Base-by-base conservation (phyloP, 2,888 invertebrate genomes). In the Balanococcus diminutus region DNA sequence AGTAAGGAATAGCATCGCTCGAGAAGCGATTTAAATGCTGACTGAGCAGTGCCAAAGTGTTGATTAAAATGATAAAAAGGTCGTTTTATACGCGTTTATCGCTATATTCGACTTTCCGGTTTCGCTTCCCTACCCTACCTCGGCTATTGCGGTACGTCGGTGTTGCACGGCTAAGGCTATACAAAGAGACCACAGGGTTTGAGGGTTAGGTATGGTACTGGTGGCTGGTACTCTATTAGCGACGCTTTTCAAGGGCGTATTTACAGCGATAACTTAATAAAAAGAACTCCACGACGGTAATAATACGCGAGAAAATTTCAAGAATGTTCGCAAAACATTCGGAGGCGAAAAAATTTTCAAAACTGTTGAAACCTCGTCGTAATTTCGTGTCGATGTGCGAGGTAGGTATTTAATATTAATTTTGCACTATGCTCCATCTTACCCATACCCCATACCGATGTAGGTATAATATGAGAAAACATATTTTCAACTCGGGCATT, bases 291-390 rank as follows among this genome's bases (percentile, higher is more conserved):
- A 14, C 39, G 42, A 25, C 39, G 32, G 9, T 28, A 31, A 82
- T 51, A 79, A 8, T 84, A 84, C 84, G 84, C 67, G 84, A 84
- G 32, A 84, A 67, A 84, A 84, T 84, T 31, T 67, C 67, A 84
- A 32, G 36, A 67, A 84, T 84, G 84, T 39, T 1, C 56, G 19
- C 19, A 39, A 81, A 81, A 81, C 19, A 67, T 67, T 28, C 14
- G 14, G 28, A 28, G 67, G 2, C 67, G 28, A 67, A 28, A 14
- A 28, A 28, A 67, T 67, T 67, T 28, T 67, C 67, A 67, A 67
- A 61, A 67, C 28, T 28, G 67, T 56, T 22, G 56, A 56, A 51
- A 51, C 61, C 61, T 25, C 25, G 2, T 46, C 46, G 56, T 28
- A 25, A 0, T 67, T 28, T 0, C 16, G 61, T 25, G 19, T 32